These are phyloP conservation scores for Drosophila ustulata DNA, from an alignment of 2,888 invertebrate genomes.

Conservation along the genomic window DNA sequence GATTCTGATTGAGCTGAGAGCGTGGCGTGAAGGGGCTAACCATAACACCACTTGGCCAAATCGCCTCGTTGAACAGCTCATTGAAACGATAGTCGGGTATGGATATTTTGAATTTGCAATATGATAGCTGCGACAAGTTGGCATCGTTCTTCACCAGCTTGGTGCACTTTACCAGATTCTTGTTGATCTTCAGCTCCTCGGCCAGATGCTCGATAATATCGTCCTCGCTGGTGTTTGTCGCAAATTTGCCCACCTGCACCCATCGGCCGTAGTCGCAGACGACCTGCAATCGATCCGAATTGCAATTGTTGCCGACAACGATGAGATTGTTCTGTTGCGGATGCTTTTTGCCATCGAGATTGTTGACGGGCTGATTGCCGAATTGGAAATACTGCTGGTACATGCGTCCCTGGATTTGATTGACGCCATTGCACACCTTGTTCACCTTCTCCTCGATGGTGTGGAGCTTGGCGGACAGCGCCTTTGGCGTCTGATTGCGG, in stretches of 20 bases:
- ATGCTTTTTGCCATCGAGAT: slow-evolving; percentile 77
- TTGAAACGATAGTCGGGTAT: slow-evolving; percentile 83
- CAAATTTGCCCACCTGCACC: slow-evolving; percentile 83
- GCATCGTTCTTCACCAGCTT: slow-evolving; percentile 83
- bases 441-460: slow-evolving; percentile 82
- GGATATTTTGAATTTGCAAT: slow-evolving; percentile 83
- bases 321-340: slow-evolving; percentile 82
- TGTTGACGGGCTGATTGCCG: slow-evolving; percentile 78
- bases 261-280: slow-evolving; percentile 83
- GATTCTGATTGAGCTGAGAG: slow-evolving; percentile 83
- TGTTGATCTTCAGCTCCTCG: slow-evolving; percentile 82
- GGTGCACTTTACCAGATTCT: slow-evolving; percentile 82
- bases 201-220: slow-evolving; percentile 82
- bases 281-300: slow-evolving; percentile 83
- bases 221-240: slow-evolving; percentile 82
- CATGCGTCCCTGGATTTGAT: slow-evolving; percentile 83
- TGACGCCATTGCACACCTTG: slow-evolving; percentile 82
- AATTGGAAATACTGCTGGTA: slow-evolving; percentile 83
- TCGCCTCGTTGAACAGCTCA: slow-evolving; percentile 83
- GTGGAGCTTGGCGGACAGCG: slow-evolving; percentile 76
- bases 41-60: slow-evolving; percentile 84
- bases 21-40: slow-evolving; percentile 83
- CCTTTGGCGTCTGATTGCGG: slow-evolving; percentile 81
- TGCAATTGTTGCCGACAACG: slow-evolving; percentile 83
- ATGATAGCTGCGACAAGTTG: slow-evolving; percentile 81